Base-by-base conservation (phyloP, 2,113 vertebrate species). In the Hippocampus mohnikei region DNA sequence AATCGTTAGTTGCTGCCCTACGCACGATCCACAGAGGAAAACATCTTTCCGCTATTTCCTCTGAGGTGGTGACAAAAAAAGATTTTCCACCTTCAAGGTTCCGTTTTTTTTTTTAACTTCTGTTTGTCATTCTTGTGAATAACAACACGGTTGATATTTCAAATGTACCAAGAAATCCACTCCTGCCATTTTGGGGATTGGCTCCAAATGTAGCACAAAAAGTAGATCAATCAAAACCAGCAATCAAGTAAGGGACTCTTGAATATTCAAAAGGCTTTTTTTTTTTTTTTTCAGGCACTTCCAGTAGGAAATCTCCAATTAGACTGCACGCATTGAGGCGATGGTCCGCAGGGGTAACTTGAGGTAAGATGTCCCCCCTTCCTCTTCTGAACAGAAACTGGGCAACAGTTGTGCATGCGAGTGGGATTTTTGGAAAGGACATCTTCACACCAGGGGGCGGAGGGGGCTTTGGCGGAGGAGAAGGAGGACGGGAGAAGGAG, bases 281-380 rank as follows among this genome's bases (percentile, higher is more conserved):
- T 37, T 37, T 33, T 33, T 37, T 5, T 93, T 92, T 94, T 94
- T 92, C 91, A 90, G 88, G 87, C 92, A 94, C 91, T 95, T 92
- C 93, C 93, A 94, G 93, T 94, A 94, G 94, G 94, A 95, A 94
- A 95, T 95, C 92, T 95, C 94, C 94, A 95, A 95, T 97, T 96
- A 96, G 93, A 95, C 94, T 93, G 94, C 93, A 96, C 84, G 80
- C 88, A 87, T 75, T 84, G 85, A 88, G 76, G 80, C 87, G 74
- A 87, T 78, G 75, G 84, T 90, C 90, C 81, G 16, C 27, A 85
- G 88, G 87, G 89, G 60, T 16, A 53, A 46, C 63, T 18, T 59
- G 68, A 61, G 73, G 80, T 67, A 77, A 89, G 89, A 85, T 77
- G 85, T 75, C 33, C 29, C 5, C 61, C 40, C 62, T 3, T 6